Base-by-base conservation (phyloP, 2,113 vertebrate genomes). In the Trinectes maculatus region DNA sequence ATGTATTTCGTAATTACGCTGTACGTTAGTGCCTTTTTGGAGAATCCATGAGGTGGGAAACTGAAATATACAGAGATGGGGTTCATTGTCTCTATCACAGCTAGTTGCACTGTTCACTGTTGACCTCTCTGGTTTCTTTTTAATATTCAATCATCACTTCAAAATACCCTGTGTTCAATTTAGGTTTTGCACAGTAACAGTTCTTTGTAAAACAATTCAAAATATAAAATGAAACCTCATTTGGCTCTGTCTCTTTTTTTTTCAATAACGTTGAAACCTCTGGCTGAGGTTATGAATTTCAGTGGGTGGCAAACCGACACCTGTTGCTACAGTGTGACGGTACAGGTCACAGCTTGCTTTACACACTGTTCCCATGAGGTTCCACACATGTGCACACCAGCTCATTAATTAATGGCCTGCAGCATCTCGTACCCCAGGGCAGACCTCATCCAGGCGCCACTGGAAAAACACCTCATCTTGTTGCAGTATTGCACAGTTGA, bases 321-420 rank as follows among this genome's bases (percentile, higher is more conserved):
- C 5, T 12, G 61, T 25, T 53, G 78, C 48, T 24, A 46, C 58
- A 60, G 49, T 78, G 46, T 15, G 3, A 62, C 53, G 44, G 36
- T 58, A 51, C 90, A 92, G 68, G 92, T 91, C 83, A 71, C 84
- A 82, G 91, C 91, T 91, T 91, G 91, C 75, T 58, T 74, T n/a
- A 77, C 88, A 86, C 74, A 19, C 63, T 63, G 58, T 47, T 87
- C 87, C 85, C 85, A 10, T 5, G 72, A 77, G 79, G 54, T 13
- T 1, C 3, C 15, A 29, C 9, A 8, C 70, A 64, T 47, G 16
- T 67, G 53, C 55, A 55, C 52, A 56, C 5, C 6, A 24, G 28
- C 68, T 91, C 65, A 89, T 89, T 90, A 90, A 74, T 74, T 77
- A 40, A 37, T 80, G 77, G 79, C 84, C 76, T 79, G 84, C 31